A percentile compares a stretch with the other conserved stretches of the same genome.
phyloP scores from a whole-genome alignment of 2,113 vertebrate genomes.

The Danio rerio region GRCz12tu NC_133193.1:11324001-11324500 shows the following conservation, averaged over 20 bases:
- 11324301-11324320: constrained; percentile 18
- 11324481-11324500: constrained; percentile 51
- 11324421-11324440: constrained; percentile 15
- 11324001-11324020: no score
- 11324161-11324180: no score
- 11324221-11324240: not conserved
- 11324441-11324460: constrained; percentile 45
- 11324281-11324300: not conserved
- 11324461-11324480: constrained; percentile 56
- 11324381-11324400: constrained; percentile 20
- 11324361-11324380: constrained; percentile 23
- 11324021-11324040: no score
- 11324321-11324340: constrained; percentile 24
- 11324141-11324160: no score
- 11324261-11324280: not conserved
- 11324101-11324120: no score
- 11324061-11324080: no score
- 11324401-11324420: constrained; percentile 32
- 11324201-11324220: not conserved
- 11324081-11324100: no score
- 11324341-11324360: not conserved
- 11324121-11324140: no score
- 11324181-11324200: no score
- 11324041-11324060: no score
- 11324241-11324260: not conserved